Base-by-base conservation (phyloP, 2,113 vertebrate species). In the Triplophysa siluroides region DNA sequence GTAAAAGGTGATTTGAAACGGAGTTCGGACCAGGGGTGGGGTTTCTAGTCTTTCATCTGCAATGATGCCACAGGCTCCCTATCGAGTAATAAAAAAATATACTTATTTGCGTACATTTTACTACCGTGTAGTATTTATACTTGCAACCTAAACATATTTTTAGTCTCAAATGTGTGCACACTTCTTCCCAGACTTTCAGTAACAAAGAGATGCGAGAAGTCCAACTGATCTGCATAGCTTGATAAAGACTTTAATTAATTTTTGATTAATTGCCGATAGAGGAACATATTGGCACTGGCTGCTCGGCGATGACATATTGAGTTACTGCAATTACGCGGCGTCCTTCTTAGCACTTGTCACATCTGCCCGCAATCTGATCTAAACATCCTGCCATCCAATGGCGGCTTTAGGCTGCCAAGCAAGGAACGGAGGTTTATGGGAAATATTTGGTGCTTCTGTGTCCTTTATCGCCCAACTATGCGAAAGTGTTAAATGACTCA, bases 401-500 rank as follows among this genome's bases (percentile, higher is more conserved):
- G 24, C 58, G 47, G 38, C 38, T 26, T 58, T n/a, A 8, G n/a
- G 54, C 19, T 58, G 10, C 54, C 16, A 58, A 58, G 8, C 19
- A 58, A 0, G n/a, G 8, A 58, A 2, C 3, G 10, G 61, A 63
- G 61, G 26, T 24, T 29, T 16, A 63, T 18, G 61, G 61, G 23
- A 23, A 52, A 76, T 63, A 62, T 76, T 54, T 52, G 2, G 18
- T 24, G 43, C 62, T 64, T 45, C 24, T 72, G 26, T 58, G 29
- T 52, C 38, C 50, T 74, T 74, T 29, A 52, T 52, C 74, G 62
- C 54, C 61, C n/a, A 45, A 75, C 38, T 19, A 23, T 13, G 13
- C 73, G 47, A 47, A 63, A 41, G 41, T 63, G 73, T 63, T 26
- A 77, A 54, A 54, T 65, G 75, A 77, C 75, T 65, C 43, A 62